phyloP scores from a whole-genome alignment of 1,140 invertebrate species.

The Laodelphax striatellus region DNA sequence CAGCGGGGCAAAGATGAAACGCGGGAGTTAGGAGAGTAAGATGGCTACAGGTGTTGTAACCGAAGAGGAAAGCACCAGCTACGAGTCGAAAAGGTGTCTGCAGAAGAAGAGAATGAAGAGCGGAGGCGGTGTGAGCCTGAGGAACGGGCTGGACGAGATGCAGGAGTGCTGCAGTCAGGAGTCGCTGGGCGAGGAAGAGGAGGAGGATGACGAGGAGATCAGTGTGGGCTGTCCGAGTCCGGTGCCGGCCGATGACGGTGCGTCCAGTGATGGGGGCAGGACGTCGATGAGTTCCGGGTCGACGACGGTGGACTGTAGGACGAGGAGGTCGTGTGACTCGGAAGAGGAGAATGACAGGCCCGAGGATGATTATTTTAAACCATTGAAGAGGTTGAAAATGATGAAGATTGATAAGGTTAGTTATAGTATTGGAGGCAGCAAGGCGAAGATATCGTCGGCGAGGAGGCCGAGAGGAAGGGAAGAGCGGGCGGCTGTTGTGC shows the following conservation, averaged over 20 bases:
- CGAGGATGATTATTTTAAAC: conserved; percentile 75
- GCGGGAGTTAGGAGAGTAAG: background rate
- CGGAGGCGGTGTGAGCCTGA: background rate
- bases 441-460: conserved; percentile 10
- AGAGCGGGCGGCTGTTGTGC: background rate
- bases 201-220: conserved; percentile 47
- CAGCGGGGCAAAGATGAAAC: background rate
- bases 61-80: conserved; percentile 2
- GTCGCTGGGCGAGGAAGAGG: conserved; percentile 20
- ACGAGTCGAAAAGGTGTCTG: conserved; percentile 2
- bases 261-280: conserved; percentile 27
- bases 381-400: conserved; percentile 76
- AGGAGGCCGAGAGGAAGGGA: background rate
- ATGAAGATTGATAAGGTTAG: conserved; percentile 34
- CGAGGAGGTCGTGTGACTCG: conserved; percentile 13
- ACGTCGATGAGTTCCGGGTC: conserved; percentile 21
- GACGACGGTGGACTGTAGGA: conserved; percentile 28
- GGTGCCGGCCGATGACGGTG: conserved; percentile 28
- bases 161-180: background rate
- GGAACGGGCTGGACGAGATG: conserved; percentile 4
- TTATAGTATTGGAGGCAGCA: conserved; percentile 22
- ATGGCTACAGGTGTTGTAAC: conserved; percentile 8
- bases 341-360: conserved; percentile 23
- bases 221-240: conserved; percentile 62
- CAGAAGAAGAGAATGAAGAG: conserved; percentile 7